phyloP scores from a whole-genome alignment of 2,888 invertebrate genomes.

The Heliconius charithonia region DNA sequence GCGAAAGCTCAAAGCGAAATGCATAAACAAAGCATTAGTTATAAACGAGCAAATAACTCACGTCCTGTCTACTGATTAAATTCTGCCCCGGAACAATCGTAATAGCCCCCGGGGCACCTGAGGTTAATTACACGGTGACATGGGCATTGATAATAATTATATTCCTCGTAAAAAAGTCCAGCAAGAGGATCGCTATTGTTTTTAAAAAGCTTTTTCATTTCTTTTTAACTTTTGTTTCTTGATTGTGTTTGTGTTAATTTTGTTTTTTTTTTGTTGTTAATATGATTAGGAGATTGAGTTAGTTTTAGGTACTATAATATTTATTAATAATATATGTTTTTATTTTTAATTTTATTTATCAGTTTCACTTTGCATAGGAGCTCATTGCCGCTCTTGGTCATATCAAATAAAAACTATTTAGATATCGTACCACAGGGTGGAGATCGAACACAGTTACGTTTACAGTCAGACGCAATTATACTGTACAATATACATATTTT shows the following conservation, averaged over 20 bases:
- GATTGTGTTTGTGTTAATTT: constrained; percentile 1
- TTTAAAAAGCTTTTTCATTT: constrained; percentile 5
- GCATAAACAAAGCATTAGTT: constrained; percentile 27
- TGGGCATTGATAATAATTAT: constrained; percentile 37
- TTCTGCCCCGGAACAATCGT: constrained; percentile 30
- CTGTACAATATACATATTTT: no score
- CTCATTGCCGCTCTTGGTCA: no score
- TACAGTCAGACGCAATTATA: no score
- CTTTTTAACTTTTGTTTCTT: constrained; percentile 1
- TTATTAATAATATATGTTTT: no score
- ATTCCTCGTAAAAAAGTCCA: constrained; percentile 22
- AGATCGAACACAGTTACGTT: no score
- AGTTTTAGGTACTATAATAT: neutral
- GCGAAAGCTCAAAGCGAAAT: constrained; percentile 5
- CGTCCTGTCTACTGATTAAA: constrained; percentile 36
- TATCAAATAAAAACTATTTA: no score
- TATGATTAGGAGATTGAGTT: neutral
- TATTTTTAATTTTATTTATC: no score
- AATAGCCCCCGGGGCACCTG: constrained; percentile 31
- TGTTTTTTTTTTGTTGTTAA: neutral
- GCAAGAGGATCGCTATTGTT: constrained; percentile 8
- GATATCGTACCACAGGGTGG: no score
- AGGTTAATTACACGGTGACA: constrained; percentile 38
- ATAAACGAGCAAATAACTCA: constrained; percentile 26
- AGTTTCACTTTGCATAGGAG: no score